Conservation (phyloP, 2,797 vertebrate genomes). For the Clarias laeviceps region DNA sequence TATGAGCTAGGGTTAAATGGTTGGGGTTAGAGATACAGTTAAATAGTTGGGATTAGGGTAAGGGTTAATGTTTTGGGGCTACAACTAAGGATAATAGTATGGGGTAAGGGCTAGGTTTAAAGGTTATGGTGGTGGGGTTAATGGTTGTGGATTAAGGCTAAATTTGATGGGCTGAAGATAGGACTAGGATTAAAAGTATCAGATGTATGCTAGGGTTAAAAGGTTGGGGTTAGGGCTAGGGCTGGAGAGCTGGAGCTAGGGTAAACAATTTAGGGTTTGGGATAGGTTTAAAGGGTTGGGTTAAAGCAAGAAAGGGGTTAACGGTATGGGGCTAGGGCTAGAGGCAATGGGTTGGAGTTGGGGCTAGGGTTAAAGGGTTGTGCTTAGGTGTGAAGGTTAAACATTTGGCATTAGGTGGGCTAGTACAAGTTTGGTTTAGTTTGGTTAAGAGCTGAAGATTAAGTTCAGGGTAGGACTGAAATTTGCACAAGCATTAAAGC, state of each 20-base stretch:
- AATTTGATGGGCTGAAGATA: no score
- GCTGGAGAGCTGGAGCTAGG: neutral
- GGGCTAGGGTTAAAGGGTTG: neutral
- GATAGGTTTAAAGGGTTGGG: neutral
- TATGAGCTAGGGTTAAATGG: neutral
- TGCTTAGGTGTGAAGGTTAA: neutral
- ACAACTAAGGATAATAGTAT: neutral
- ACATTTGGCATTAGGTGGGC: neutral
- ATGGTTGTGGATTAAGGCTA: neutral
- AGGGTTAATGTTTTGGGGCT: neutral
- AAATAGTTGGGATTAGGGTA: neutral
- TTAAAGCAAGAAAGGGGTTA: neutral
- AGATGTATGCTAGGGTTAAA: no score
- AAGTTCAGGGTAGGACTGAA: neutral
- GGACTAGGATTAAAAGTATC: neutral
- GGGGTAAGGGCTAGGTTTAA: neutral
- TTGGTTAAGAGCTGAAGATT: neutral
- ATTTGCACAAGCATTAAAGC: slow-evolving; percentile 1
- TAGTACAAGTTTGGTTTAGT: no score
- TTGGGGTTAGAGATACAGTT: no score
- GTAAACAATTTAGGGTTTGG: neutral
- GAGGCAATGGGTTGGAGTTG: neutral
- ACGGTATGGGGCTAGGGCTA: no score
- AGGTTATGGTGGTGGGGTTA: neutral
- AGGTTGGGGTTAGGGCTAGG: no score